phyloP scores from a whole-genome alignment of 2,113 vertebrate genomes.

The Brienomyrus longianalis region DNA sequence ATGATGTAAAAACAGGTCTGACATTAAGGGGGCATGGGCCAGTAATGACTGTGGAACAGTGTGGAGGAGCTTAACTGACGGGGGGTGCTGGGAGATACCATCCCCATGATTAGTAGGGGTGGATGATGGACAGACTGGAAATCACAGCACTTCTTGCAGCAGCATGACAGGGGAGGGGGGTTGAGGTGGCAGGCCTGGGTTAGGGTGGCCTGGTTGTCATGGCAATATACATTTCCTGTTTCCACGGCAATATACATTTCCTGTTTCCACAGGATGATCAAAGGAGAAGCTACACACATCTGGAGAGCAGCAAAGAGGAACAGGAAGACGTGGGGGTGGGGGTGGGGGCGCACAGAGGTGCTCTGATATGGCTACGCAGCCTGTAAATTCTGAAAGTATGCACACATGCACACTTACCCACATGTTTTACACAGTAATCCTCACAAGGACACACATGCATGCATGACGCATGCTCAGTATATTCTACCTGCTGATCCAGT shows the following conservation, averaged over 20 bases:
- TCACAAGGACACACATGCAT: neutral
- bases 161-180: neutral
- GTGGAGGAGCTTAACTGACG: neutral
- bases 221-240: too few relatives aligned
- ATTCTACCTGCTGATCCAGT: too few relatives aligned
- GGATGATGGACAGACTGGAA: neutral
- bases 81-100: neutral
- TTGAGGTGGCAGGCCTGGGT: neutral
- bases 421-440: neutral
- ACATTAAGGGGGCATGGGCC: too few relatives aligned
- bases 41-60: neutral
- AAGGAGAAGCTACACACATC: neutral
- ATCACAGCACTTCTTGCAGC: neutral
- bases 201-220: neutral
- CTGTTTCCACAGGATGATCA: too few relatives aligned
- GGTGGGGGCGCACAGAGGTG: neutral
- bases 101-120: neutral
- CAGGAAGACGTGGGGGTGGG: neutral
- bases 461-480: neutral
- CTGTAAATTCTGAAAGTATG: neutral
- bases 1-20: too few relatives aligned
- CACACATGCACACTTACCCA: neutral
- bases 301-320: neutral
- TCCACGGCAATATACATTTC: too few relatives aligned
- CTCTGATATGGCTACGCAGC: neutral